Base-by-base conservation (phyloP, 2,888 invertebrate species). In the Andrena flavipes region DNA sequence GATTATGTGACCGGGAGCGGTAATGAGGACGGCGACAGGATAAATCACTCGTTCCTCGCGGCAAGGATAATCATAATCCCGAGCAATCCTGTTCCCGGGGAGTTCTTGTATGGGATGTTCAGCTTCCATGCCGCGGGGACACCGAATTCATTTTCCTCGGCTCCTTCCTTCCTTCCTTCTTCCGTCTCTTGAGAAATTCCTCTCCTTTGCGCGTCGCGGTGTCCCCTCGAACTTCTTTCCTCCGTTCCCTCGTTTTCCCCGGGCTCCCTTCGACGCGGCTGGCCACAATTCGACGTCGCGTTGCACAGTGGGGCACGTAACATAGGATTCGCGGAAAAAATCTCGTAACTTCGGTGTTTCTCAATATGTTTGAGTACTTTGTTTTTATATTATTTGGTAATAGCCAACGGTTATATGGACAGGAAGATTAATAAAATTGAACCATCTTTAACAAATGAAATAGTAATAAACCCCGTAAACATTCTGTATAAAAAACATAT, bases 11-110 rank as follows among this genome's bases (percentile, higher is more conserved):
- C 91, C 90, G 87, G 90, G 88, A 90, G 88, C 87, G 63, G 90
- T 92, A 92, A 92, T 91, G 91, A 93, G 91, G 86, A 91, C 91
- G 89, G 90, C 91, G 90, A 91, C 89, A 84, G 90, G 90, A 93
- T 93, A 93, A 93, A 93, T 93, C 92, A 92, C 87, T 90, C 90
- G 87, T 89, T 91, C 88, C 90, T 76, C 84, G 82, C 84, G 74
- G 78, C 79, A 83, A 90, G 88, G 92, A 92, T 92, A 91, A 92
- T 90, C 88, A 88, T 88, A 89, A 88, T 90, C 89, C 85, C 83
- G 85, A 82, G 85, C 86, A 88, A 87, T 85, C 90, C 92, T 92
- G 90, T 92, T 91, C 92, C 56, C 91, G 89, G 84, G 86, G 84
- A 86, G 83, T 87, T 73, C 78, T 59, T 76, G 80, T 56, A 74